phyloP scores from a whole-genome alignment of 1,140 invertebrate genomes.

The Sminthurides bifidus region DNA sequence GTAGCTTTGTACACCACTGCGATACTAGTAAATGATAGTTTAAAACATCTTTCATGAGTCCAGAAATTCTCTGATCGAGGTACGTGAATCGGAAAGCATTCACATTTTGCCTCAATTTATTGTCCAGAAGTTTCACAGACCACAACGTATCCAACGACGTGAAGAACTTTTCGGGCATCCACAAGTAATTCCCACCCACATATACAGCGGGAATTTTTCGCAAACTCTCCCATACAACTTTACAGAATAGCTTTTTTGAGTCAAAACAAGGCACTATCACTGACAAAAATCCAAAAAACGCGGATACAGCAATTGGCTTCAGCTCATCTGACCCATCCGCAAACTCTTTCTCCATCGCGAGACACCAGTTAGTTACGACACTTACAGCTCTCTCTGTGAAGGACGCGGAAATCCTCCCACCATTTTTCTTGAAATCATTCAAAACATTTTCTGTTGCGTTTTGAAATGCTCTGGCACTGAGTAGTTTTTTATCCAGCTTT shows the following conservation, averaged over 20 bases:
- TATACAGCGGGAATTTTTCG: slow-evolving; percentile 52
- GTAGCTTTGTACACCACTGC: slow-evolving; percentile 33
- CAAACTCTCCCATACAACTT: slow-evolving; percentile 22
- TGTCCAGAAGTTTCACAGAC: slow-evolving; percentile 46
- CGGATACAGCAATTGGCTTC: slow-evolving; percentile 28
- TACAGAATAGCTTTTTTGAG: slow-evolving; percentile 18
- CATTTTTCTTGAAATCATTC: slow-evolving; percentile 10
- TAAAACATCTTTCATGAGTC: slow-evolving; percentile 47
- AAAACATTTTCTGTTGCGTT: slow-evolving; percentile 35
- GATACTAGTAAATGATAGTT: slow-evolving; percentile 40
- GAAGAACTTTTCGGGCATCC: slow-evolving; percentile 55
- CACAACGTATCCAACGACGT: slow-evolving; percentile 48
- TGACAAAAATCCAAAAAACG: slow-evolving; percentile 23
- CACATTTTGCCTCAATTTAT: slow-evolving; percentile 46
- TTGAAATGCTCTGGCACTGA: slow-evolving; percentile 52
- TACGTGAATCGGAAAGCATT: slow-evolving; percentile 44
- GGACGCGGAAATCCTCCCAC: not conserved
- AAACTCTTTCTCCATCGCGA: slow-evolving; percentile 23
- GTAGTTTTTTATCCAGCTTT: slow-evolving; percentile 48
- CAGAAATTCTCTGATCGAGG: slow-evolving; percentile 46
- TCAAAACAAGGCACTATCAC: slow-evolving; percentile 19
- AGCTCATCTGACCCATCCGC: slow-evolving; percentile 24
- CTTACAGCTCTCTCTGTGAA: slow-evolving; percentile 20
- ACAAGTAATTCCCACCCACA: slow-evolving; percentile 60
- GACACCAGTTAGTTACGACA: slow-evolving; percentile 20